These are phyloP conservation scores for Ernsta delagoae DNA, from an alignment of 2,888 invertebrate genomes.

Conservation along the genomic window DNA sequence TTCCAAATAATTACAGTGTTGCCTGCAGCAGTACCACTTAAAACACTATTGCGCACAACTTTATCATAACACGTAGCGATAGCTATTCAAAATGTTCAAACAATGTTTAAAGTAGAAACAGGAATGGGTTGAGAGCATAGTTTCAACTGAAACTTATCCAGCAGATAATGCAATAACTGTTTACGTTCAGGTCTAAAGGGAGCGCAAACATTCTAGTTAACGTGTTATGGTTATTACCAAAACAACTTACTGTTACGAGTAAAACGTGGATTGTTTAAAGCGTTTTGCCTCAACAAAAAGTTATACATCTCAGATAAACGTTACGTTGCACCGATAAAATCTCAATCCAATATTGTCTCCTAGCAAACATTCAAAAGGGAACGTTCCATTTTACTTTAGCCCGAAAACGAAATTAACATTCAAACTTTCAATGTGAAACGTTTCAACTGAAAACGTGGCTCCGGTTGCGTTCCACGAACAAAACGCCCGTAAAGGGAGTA, in stretches of 20 bases:
- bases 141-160: conserved; percentile 2
- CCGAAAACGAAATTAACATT: conserved; percentile 24
- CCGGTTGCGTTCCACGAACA: conserved; percentile 18
- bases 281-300: conserved; percentile 32
- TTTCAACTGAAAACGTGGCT: conserved; percentile 17
- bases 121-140: not conserved
- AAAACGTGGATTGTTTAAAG: conserved; percentile 8
- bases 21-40: not conserved
- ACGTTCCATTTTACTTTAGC: conserved; percentile 14
- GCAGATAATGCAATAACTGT: conserved; percentile 11
- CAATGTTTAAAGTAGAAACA: not conserved
- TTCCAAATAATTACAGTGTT: not conserved
- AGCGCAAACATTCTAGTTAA: conserved; percentile 20
- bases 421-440: conserved; percentile 6
- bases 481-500: conserved; percentile 34
- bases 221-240: conserved; percentile 11
- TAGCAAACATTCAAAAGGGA: conserved; percentile 15
- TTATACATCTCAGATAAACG: conserved; percentile 29
- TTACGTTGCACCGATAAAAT: conserved; percentile 19
- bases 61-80: conserved; percentile 3
- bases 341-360: conserved; percentile 28
- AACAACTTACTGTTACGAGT: not conserved
- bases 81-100: not conserved
- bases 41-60: not conserved
- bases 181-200: conserved; percentile 15